Conservation (phyloP, 2,888 invertebrate species). For the Dichetophora obliterata region DNA sequence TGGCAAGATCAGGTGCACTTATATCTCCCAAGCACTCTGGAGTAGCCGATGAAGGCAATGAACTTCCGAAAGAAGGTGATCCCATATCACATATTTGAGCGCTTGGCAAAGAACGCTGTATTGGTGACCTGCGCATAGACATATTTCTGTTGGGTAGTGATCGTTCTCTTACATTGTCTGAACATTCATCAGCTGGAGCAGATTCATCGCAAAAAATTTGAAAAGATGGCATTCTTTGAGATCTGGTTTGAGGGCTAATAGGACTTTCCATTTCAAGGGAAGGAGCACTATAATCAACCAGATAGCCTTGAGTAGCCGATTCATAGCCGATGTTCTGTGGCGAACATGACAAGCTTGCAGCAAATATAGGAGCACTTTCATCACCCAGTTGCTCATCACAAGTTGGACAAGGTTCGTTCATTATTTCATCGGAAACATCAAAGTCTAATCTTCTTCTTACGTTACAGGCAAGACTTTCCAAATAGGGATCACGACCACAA, state of each 20-base stretch:
- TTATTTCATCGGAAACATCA: too few relatives aligned
- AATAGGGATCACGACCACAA: too few relatives aligned
- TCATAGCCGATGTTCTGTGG: slow-evolving; percentile 8
- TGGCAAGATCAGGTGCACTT: slow-evolving; percentile 5
- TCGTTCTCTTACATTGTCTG: too few relatives aligned
- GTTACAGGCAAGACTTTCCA: too few relatives aligned
- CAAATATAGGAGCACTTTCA: slow-evolving; percentile 33
- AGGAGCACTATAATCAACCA: slow-evolving; percentile 34
- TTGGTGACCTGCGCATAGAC: not conserved
- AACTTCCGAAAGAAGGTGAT: slow-evolving; percentile 11
- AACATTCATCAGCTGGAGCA: too few relatives aligned
- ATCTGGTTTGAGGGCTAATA: not conserved
- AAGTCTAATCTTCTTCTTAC: too few relatives aligned
- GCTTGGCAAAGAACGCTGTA: slow-evolving; percentile 1
- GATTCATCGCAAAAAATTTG: not conserved
- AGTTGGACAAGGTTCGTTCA: too few relatives aligned
- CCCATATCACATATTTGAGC: slow-evolving; percentile 28
- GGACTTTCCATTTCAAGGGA: not conserved
- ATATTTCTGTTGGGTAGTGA: too few relatives aligned
- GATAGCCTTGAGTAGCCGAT: slow-evolving; percentile 6
- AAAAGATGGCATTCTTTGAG: not conserved
- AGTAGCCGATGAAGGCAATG: not conserved
- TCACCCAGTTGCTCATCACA: not conserved
- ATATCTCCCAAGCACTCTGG: slow-evolving; percentile 33
- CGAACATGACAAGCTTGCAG: not conserved